Evolutionary conservation across 2,888 invertebrate genomes (phyloP).

Genomic region (Conchocele bisecta): DNA sequence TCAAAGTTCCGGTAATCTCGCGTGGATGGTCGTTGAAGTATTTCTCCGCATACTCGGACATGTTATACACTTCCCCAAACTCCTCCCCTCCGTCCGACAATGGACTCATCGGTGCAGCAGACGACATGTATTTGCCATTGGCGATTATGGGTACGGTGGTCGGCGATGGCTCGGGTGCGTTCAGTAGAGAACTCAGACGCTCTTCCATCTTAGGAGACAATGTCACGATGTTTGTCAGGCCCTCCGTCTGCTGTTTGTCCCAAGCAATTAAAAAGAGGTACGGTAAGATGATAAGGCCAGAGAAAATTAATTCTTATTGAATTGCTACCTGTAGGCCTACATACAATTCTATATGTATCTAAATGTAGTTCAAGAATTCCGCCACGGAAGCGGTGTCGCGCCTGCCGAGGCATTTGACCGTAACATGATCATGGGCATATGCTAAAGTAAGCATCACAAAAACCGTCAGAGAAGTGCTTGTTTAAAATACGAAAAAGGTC

Average conservation of each 20-base stretch:
- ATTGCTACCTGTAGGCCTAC: too few species aligned
- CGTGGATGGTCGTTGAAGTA: conserved; percentile 92
- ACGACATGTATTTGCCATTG: conserved; percentile 38
- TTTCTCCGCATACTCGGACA: conserved; percentile 96
- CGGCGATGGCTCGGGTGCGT: conserved; percentile 15
- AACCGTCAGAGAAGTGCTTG: too few species aligned
- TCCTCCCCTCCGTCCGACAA: conserved; percentile 54
- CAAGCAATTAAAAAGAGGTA: too few species aligned
- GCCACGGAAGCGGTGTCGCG: too few species aligned
- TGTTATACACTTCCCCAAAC: conserved; percentile 86
- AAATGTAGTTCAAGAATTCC: too few species aligned
- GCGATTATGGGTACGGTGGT: conserved; percentile 31
- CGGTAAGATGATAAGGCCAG: too few species aligned
- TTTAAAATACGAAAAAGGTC: too few species aligned
- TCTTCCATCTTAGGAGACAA: conserved; percentile 68
- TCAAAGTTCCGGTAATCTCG: conserved; percentile 77
- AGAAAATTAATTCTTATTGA: too few species aligned
- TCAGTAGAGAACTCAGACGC: conserved; percentile 60
- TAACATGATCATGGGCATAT: too few species aligned
- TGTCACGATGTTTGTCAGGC: conserved; percentile 55
- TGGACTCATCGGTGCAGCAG: conserved; percentile 46
- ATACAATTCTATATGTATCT: too few species aligned
- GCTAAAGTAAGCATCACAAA: too few species aligned
- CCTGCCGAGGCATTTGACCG: too few species aligned
- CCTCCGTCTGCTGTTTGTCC: conserved; percentile 48